Conservation (phyloP, 2,113 vertebrate species). For the Pygoscelis antarcticus region DNA sequence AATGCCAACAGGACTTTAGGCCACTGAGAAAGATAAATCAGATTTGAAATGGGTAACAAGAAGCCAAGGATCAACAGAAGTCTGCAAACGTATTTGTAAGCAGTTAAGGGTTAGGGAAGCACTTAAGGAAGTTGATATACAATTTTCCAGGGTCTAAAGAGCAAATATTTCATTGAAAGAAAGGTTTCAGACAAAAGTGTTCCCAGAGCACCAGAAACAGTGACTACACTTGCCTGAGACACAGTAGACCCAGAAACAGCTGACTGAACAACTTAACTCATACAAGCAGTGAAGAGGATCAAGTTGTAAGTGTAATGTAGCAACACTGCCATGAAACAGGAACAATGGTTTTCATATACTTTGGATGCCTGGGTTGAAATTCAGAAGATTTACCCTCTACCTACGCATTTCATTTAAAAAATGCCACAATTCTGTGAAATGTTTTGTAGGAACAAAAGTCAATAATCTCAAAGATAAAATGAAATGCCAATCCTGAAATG, state of each 20-base stretch:
- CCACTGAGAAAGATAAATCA: background rate
- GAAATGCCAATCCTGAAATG: background rate
- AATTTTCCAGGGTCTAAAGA: background rate
- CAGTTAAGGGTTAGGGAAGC: background rate
- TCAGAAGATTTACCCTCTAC: background rate
- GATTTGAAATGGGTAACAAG: background rate
- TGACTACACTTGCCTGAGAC: background rate
- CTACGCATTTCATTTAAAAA: accelerated
- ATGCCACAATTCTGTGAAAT: background rate
- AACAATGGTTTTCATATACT: background rate
- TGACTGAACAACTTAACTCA: background rate
- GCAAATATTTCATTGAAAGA: background rate
- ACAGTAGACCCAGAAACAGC: background rate
- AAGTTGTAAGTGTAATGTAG: background rate
- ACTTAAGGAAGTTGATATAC: background rate
- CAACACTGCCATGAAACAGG: background rate
- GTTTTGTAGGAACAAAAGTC: background rate
- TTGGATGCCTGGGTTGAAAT: background rate
- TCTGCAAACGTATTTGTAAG: background rate
- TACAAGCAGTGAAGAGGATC: no score
- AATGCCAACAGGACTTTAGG: background rate
- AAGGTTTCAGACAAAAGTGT: background rate
- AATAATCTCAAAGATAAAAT: background rate
- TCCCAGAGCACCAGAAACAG: background rate
- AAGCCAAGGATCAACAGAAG: background rate